Conservation (phyloP, 2,888 invertebrate genomes). For the Monochamus alternatus region DNA sequence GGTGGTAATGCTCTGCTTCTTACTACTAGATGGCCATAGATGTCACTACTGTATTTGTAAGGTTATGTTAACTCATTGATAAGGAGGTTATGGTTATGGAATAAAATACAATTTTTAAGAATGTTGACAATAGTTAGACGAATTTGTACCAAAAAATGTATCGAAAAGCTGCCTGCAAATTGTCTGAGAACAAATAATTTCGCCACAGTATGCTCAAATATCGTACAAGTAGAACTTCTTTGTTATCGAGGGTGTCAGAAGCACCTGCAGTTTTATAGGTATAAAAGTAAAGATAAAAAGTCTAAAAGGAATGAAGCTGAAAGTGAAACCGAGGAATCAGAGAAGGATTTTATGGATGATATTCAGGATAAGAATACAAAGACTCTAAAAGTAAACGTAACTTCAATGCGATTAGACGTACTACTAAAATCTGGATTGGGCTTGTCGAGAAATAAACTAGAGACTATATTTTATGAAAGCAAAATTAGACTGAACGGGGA, state of each 20-base stretch:
- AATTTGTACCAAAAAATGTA: slow-evolving; percentile 9
- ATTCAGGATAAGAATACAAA: slow-evolving; percentile 75
- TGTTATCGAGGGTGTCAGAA: not conserved
- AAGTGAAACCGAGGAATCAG: slow-evolving; percentile 70
- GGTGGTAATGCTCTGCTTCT: too few relatives aligned
- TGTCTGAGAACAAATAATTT: slow-evolving; percentile 17
- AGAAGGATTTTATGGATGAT: slow-evolving; percentile 71
- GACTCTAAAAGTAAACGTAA: slow-evolving; percentile 76
- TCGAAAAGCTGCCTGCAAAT: not conserved
- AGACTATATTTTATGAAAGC: slow-evolving; percentile 85
- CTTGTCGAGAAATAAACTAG: slow-evolving; percentile 85
- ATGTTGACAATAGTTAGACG: slow-evolving; percentile 21
- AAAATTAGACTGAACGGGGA: slow-evolving; percentile 86
- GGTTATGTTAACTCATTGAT: too few relatives aligned
- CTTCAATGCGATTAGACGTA: slow-evolving; percentile 81
- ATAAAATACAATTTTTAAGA: slow-evolving; percentile 4
- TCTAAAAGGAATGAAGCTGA: slow-evolving; percentile 72
- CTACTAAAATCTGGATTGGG: slow-evolving; percentile 81
- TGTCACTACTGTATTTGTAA: too few relatives aligned
- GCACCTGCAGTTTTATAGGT: slow-evolving; percentile 50
- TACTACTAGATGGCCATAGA: too few relatives aligned
- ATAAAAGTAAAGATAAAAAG: slow-evolving; percentile 55
- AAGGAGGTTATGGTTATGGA: slow-evolving; percentile 1
- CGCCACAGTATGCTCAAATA: slow-evolving; percentile 15
- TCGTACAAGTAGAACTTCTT: not conserved